Conservation (phyloP, 2,113 vertebrate genomes). For the Caranx ignobilis region DNA sequence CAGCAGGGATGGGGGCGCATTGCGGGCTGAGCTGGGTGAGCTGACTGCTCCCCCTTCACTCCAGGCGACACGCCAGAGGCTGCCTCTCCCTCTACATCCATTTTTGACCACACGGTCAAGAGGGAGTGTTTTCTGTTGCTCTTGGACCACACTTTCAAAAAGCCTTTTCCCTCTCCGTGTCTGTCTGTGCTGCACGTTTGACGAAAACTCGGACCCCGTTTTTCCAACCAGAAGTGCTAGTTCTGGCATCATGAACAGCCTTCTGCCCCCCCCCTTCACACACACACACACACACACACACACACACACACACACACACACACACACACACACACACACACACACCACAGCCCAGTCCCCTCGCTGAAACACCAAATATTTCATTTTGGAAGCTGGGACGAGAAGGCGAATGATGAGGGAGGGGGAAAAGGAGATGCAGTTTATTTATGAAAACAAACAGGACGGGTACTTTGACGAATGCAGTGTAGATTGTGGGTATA, state of each 20-base stretch:
- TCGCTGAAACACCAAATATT: slow-evolving; percentile 70
- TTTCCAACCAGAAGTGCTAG: slow-evolving; percentile 79
- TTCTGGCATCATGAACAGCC: slow-evolving; percentile 68
- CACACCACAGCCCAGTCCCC: slow-evolving; percentile 38
- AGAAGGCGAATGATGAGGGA: slow-evolving; percentile 29
- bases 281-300: no score
- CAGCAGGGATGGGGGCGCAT: slow-evolving; percentile 32
- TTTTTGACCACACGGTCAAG: slow-evolving; percentile 77
- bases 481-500: slow-evolving; percentile 64
- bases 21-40: slow-evolving; percentile 21
- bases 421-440: slow-evolving; percentile 41
- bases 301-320: slow-evolving; percentile 14
- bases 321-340: slow-evolving; percentile 18
- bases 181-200: slow-evolving; percentile 71
- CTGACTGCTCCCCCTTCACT: slow-evolving; percentile 35
- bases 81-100: slow-evolving; percentile 71
- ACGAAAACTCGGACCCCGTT: slow-evolving; percentile 75
- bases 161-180: slow-evolving; percentile 72
- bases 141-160: slow-evolving; percentile 77
- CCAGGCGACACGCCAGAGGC: slow-evolving; percentile 70
- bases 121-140: slow-evolving; percentile 80
- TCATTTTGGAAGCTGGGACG: slow-evolving; percentile 60
- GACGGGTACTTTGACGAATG: slow-evolving; percentile 60
- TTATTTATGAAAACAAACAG: slow-evolving; percentile 80
- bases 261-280: slow-evolving; percentile 22